These are phyloP conservation scores for Acleris sparsana DNA, from an alignment of 2,888 invertebrate species.

Conservation along the genomic window DNA sequence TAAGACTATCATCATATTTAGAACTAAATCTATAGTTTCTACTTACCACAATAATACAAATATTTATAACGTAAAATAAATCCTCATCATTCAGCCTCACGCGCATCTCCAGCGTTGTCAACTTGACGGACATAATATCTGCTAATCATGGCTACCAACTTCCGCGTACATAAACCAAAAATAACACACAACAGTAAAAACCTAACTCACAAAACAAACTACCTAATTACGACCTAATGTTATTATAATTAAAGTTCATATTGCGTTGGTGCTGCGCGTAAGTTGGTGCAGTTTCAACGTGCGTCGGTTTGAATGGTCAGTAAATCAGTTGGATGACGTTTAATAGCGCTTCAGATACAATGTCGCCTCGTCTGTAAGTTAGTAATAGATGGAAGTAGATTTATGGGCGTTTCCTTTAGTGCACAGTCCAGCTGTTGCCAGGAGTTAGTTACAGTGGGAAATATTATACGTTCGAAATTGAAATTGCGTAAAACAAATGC, in stretches of 20 bases:
- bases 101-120: neutral
- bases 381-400: neutral
- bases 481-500: no score
- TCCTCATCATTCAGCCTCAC: neutral
- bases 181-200: neutral
- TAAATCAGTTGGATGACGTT: conserved; percentile 23
- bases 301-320: conserved; percentile 4
- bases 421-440: neutral
- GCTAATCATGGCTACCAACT: conserved; percentile 2
- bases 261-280: neutral
- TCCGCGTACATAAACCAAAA: neutral
- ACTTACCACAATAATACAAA: neutral
- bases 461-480: no score
- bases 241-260: neutral
- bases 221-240: neutral
- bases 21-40: no score
- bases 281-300: neutral
- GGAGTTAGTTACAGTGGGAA: neutral
- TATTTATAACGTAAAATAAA: neutral
- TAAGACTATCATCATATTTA: no score
- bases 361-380: conserved; percentile 13
- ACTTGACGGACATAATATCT: neutral
- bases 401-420: neutral
- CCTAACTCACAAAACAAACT: neutral
- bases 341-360: conserved; percentile 25